Evolutionary conservation across 2,888 invertebrate species (phyloP).

Genomic region (Morpho helenor): DNA sequence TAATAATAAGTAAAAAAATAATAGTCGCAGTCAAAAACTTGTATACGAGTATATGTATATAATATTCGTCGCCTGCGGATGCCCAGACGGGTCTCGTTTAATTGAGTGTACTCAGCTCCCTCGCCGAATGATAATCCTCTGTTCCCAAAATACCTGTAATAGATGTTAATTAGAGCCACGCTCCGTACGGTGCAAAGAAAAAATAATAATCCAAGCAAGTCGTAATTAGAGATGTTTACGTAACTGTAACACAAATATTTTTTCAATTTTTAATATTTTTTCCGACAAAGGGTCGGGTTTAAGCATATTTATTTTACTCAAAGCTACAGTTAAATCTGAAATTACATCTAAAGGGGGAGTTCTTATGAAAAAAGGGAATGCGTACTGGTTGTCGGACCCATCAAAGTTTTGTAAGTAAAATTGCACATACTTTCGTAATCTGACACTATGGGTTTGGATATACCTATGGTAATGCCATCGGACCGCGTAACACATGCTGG

Average conservation of each 20-base stretch:
- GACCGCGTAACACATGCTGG: constrained; percentile 27
- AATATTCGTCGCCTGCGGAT: constrained; percentile 7
- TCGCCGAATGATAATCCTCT: constrained; percentile 73
- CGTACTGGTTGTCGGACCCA: neutral
- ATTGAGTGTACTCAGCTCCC: constrained; percentile 77
- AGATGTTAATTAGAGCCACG: constrained; percentile 75
- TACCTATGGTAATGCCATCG: constrained; percentile 21
- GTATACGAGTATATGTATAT: neutral
- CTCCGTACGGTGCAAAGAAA: constrained; percentile 60
- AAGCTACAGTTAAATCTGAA: constrained; percentile 58
- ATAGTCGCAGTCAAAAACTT: no score
- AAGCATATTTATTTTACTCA: constrained; percentile 75
- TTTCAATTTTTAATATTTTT: constrained; percentile 75
- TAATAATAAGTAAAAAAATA: no score
- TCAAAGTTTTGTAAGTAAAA: no score
- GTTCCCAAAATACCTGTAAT: constrained; percentile 74
- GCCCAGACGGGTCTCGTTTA: constrained; percentile 49
- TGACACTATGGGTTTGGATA: no score
- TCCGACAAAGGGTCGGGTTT: constrained; percentile 69
- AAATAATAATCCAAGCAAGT: constrained; percentile 76
- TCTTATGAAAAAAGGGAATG: constrained; percentile 21
- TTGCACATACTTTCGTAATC: no score
- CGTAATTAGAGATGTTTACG: constrained; percentile 79
- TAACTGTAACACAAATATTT: constrained; percentile 77
- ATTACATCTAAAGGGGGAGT: constrained; percentile 60